A percentile compares a stretch with the other conserved stretches of the same genome.
These are phyloP conservation scores for Idaea aversata DNA, from an alignment of 2,888 invertebrate genomes.

Conservation along the genomic window DNA sequence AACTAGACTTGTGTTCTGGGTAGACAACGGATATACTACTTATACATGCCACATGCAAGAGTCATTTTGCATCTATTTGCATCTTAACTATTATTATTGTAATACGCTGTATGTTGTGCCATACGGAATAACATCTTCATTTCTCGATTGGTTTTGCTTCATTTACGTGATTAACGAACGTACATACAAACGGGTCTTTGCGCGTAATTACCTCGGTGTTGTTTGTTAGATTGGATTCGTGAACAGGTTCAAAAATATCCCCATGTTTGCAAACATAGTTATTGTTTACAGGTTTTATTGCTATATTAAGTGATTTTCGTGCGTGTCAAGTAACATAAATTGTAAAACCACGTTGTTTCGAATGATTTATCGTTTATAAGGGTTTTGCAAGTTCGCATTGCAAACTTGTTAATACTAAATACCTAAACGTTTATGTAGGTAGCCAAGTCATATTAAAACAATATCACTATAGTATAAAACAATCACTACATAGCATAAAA, in stretches of 20 bases:
- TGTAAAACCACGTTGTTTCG: not conserved
- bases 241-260: not conserved
- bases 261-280: not conserved
- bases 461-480: no score
- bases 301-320: not conserved
- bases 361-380: not conserved
- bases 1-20: no score
- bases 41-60: no score
- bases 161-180: not conserved
- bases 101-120: not conserved
- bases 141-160: not conserved
- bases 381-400: not conserved
- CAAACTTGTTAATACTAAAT: no score
- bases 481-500: no score
- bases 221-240: not conserved
- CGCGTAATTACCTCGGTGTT: not conserved
- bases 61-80: no score
- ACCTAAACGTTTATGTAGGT: no score
- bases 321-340: not conserved
- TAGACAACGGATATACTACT: no score
- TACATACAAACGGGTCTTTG: not conserved
- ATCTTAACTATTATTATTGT: not conserved
- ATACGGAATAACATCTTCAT: not conserved
- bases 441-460: no score
- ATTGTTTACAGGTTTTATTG: not conserved